Evolutionary conservation across 1,140 invertebrate genomes (phyloP), one percentile per base, ranked within the genome.

Genomic region (Ceratina japonica): DNA sequence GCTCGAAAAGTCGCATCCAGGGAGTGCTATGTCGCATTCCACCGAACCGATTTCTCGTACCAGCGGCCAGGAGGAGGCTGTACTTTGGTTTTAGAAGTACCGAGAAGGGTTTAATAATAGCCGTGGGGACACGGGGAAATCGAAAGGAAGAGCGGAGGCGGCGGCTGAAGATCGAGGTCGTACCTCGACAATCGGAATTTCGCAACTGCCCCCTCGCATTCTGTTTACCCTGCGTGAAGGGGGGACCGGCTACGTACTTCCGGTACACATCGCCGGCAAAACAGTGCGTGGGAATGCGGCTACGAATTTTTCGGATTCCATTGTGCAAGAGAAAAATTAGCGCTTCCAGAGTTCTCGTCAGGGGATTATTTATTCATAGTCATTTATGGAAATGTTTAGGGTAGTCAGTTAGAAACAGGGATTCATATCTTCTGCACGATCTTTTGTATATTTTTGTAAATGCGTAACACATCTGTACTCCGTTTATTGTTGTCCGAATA

Each of bases 111-210:
- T 44, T 44, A 44, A 44, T 44, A 44, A 44, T 44, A 44, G 37
- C 37, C 37, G 37, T 44, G 37, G 10, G 54, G 54, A 56, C n/a
- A 16, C 3, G 4, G 24, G 24, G 31, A 15, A 44, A 12, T 51
- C 20, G 8, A 51, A 10, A 49, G 22, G 44, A 54, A 20, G 12
- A 59, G 65, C 71, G 65, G 44, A 44, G 66, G 49, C 7, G 66
- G 49, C 7, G 24, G 69, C 37, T 77, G 83, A 86, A 86, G 83
- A 86, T 86, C 84, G 84, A 86, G 84, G 84, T 86, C 84, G 80
- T 70, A 59, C 73, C 83, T 82, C 76, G 84, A 85, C 79, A 79
- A 82, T 84, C 76, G 83, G 76, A 77, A 85, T 85, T 82, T 85
- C 73, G 80, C 76, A 85, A 86, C 51, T 44, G 37, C 56, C 22